Conservation (phyloP, 2,797 vertebrate species). For the Gorsachius magnificus region DNA sequence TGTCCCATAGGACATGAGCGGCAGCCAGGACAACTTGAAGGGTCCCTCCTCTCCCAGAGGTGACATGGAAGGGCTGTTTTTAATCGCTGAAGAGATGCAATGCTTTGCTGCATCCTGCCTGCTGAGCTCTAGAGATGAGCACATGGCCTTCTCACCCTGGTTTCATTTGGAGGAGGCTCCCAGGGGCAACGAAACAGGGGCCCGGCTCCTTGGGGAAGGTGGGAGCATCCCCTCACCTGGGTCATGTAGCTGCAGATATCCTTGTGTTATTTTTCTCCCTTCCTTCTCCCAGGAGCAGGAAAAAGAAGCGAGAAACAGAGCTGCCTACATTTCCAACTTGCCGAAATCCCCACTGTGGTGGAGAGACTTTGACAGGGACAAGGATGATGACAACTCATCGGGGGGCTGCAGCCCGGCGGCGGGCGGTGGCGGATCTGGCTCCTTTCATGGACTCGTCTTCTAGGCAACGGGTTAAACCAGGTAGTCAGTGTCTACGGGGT, state of each 20-base stretch:
- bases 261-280: background rate
- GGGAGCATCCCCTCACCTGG: rapidly evolving
- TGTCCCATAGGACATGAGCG: background rate
- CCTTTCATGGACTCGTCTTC: conserved; percentile 80
- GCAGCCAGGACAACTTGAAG: background rate
- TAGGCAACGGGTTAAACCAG: background rate
- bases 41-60: background rate
- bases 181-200: background rate
- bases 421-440: conserved; percentile 51
- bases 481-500: background rate
- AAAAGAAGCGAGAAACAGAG: conserved; percentile 79
- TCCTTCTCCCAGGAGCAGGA: conserved; percentile 79
- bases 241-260: background rate
- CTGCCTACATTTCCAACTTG: conserved; percentile 75
- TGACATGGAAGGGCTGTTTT: background rate
- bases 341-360: conserved; percentile 77
- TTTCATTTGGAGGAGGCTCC: background rate
- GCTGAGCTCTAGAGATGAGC: background rate
- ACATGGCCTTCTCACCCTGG: background rate
- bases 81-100: background rate
- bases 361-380: conserved; percentile 79
- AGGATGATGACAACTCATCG: conserved; percentile 73
- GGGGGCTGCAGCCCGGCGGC: conserved; percentile 74
- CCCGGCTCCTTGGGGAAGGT: background rate
- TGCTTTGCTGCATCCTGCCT: background rate